Conservation (phyloP, 2,888 invertebrate species). For the Cabera pusaria region DNA sequence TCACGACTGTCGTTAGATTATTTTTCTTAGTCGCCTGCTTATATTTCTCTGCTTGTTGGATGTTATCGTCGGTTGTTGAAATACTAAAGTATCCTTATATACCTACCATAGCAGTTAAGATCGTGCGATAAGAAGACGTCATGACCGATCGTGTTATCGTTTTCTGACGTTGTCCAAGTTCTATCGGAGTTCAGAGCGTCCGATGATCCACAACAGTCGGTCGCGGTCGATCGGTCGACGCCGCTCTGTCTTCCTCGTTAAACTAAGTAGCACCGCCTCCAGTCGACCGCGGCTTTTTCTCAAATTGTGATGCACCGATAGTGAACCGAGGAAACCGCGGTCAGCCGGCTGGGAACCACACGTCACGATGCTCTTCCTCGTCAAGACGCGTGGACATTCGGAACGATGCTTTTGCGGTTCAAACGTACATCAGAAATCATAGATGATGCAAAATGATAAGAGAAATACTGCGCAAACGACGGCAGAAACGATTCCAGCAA, state of each 20-base stretch:
- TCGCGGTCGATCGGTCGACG: conserved; percentile 10
- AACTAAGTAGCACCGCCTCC: conserved; percentile 9
- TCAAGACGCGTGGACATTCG: too few relatives aligned
- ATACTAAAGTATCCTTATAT: too few relatives aligned
- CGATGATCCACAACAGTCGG: conserved; percentile 16
- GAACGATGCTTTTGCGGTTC: too few relatives aligned
- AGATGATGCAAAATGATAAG: not conserved
- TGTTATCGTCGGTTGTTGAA: too few relatives aligned
- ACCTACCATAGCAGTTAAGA: too few relatives aligned
- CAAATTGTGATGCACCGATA: conserved; percentile 7
- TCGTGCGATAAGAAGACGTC: too few relatives aligned
- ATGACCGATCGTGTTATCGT: too few relatives aligned
- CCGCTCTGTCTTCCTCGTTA: conserved; percentile 14
- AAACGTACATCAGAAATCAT: too few relatives aligned
- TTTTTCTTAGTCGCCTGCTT: too few relatives aligned
- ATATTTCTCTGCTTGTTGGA: too few relatives aligned
- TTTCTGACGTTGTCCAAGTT: too few relatives aligned
- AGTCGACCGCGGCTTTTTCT: conserved; percentile 4
- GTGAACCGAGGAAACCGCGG: conserved; percentile 9
- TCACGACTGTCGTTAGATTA: too few relatives aligned
- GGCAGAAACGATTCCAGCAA: conserved; percentile 1
- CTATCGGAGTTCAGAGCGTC: conserved; percentile 9
- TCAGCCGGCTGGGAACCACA: conserved; percentile 10
- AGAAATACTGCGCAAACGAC: not conserved
- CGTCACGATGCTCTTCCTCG: conserved; percentile 5